Evolutionary conservation across 1,140 invertebrate species (phyloP), one percentile per base, ranked within the genome.

Genomic region (Drosophila fuyamai): DNA sequence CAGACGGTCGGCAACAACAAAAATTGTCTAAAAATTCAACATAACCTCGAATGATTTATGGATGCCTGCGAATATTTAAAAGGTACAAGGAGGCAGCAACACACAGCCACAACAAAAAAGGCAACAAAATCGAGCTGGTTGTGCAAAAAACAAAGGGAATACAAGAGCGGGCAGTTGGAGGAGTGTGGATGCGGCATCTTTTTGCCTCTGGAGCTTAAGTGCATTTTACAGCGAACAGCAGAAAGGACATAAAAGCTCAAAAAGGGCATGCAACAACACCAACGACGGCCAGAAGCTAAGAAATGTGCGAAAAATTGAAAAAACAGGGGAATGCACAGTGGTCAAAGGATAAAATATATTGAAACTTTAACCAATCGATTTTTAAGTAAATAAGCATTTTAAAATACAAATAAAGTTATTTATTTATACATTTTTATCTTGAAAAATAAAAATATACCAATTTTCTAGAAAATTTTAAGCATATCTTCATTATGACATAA

Each of bases 1-100:
- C 67, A 76, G 72, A 74, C 55, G 73, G 63, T 57, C 59, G 57
- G 51, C 51, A 62, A 73, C 76, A 81, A 58, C 82, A 84, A 84
- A 85, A 83, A 83, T 76, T 77, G 80, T 89, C 85, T 89, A 89
- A 89, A 88, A 89, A 89, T 89, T 84, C 84, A 89, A 89, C 84
- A 89, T 88, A 88, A 88, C 84, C 84, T 88, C 84, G 76, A 88
- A 88, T 89, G 84, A 89, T 89, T 89, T 89, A 89, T 89, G 81
- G 84, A 83, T 75, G 85, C 74, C 73, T 90, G 84, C 85, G 74
- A 84, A 89, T 84, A 89, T 89, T 89, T 90, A 89, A 89, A 89
- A 90, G 84, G 84, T 77, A 83, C 63, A 81, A 78, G 63, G 58
- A 67, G 65, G 41, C 79, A 68, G 38, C 77, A 54, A 41, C 60